Base-by-base conservation (phyloP, 2,797 vertebrate genomes). In the Ptychadena robeensis region DNA sequence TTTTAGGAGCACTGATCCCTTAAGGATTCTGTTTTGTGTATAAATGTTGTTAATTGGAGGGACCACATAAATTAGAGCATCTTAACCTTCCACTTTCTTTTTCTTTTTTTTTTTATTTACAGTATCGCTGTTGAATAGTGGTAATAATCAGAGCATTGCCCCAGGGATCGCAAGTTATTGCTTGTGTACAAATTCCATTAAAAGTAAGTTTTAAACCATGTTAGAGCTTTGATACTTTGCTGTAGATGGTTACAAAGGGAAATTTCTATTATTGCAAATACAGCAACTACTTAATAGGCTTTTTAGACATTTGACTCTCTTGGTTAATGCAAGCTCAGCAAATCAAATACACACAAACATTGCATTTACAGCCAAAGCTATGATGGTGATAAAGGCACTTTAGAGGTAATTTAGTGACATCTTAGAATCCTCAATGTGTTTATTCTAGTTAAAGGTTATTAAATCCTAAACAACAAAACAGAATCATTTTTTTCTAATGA, bases 71-170 rank as follows among this genome's bases (percentile, higher is more conserved):
- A 25, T 69, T 76, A 70, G 27, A 30, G 34, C 25, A 38, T 71
- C 44, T 32, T 77, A 53, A 59, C 30, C 37, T 61, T 57, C 73
- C 73, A 76, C 73, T 34, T 14, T 27, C 69, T 82, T 82, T 32
- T 44, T n/a, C n/a, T 76, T 82, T 64, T 70, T 65, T 76, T 75
- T 75, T 82, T 82, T 76, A 76, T 64, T 37, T 82, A 77, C 53
- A 63, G 30, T 75, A 63, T 35, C 53, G 25, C 66, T 27, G 28
- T 44, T 44, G 34, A 76, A 76, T 76, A 38, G n/a, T 35, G 48
- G 65, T 76, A 63, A 82, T 81, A 69, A 82, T 82, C 18, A 25
- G 28, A 61, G 25, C n/a, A 31, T 64, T 76, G n/a, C 73, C 35
- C 30, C 34, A 32, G 65, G 53, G 81, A 71, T 40, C 61, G 4